Base-by-base conservation (phyloP, 2,888 invertebrate genomes). In the Parapristionchus giblindavisi region DNA sequence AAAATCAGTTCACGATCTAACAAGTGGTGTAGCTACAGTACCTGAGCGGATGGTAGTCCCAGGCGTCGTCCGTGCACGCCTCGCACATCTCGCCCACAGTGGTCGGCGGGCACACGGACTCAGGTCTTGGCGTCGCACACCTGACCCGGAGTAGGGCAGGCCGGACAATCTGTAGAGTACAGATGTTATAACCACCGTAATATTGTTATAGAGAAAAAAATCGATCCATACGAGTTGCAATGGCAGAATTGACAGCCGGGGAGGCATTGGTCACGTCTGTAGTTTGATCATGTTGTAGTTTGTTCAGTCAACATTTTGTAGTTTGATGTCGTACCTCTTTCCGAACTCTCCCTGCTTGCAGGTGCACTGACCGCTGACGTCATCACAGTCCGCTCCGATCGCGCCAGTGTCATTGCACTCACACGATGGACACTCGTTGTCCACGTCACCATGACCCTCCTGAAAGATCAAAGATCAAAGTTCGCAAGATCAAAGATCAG, bases 381-480 rank as follows among this genome's bases (percentile, higher is more conserved):
- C 83, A 80, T 88, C 88, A 11, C 83, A 75, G 54, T 79, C 80
- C 65, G 81, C 36, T 21, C 74, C 65, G 40, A 74, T 61, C 38
- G 74, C 51, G 24, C 74, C 74, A 24, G 32, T 83, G 21, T 79
- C 76, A 78, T 87, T 85, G 84, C 90, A 90, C 74, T 87, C 92
- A 89, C 97, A 95, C 24, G 92, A 89, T 1, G 92, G 91, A 88
- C 96, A 97, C 38, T 93, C 93, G 5, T 92, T 92, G 6, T 92
- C 92, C 54, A 94, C 91, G 84, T 94, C 92, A 84, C 93, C 92
- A 87, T 91, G 92, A 32, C 93, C 92, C 73, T 89, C 89, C 91
- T 92, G 86, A n/a, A n/a, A n/a, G n/a, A n/a, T n/a, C n/a, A n/a
- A n/a, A n/a, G n/a, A n/a, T n/a, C 8, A 61, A 32, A 58, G 27